These are phyloP conservation scores for Isaurus tuberculatus DNA, from an alignment of 92 coral and sea anemone species.

Conservation along the genomic window DNA sequence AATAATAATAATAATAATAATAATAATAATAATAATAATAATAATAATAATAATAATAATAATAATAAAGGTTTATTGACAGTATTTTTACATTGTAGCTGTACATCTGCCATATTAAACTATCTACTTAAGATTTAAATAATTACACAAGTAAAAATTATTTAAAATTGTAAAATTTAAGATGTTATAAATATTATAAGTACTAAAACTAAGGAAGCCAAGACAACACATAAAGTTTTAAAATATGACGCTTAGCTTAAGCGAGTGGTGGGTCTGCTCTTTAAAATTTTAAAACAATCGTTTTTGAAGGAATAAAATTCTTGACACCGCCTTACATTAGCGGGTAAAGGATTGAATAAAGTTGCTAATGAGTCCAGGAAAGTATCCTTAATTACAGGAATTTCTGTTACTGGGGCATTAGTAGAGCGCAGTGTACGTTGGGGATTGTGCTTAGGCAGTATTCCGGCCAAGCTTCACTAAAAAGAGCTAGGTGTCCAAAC, in stretches of 20 bases:
- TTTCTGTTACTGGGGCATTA: neutral
- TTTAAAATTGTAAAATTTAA: neutral
- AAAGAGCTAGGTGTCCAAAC: too few species aligned
- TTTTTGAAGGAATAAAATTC: neutral
- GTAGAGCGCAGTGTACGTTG: constrained; percentile 1
- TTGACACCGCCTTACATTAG: neutral
- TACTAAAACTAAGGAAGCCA: neutral
- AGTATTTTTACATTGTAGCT: too few species aligned
- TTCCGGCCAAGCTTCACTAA: too few species aligned
- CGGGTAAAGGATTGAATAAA: neutral
- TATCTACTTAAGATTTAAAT: too few species aligned
- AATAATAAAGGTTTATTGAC: too few species aligned
- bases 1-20: too few species aligned
- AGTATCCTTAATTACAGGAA: neutral
- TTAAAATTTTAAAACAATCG: neutral
- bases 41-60: too few species aligned
- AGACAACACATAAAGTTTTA: neutral
- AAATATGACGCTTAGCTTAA: neutral
- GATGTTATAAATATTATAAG: neutral
- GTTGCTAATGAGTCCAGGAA: neutral
- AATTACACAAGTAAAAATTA: too few species aligned
- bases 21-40: too few species aligned
- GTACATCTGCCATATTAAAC: too few species aligned
- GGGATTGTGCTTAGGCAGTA: neutral
- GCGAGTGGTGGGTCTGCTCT: neutral